These are phyloP conservation scores for Apoda limacodes DNA, from an alignment of 2,888 invertebrate genomes.

Conservation along the genomic window DNA sequence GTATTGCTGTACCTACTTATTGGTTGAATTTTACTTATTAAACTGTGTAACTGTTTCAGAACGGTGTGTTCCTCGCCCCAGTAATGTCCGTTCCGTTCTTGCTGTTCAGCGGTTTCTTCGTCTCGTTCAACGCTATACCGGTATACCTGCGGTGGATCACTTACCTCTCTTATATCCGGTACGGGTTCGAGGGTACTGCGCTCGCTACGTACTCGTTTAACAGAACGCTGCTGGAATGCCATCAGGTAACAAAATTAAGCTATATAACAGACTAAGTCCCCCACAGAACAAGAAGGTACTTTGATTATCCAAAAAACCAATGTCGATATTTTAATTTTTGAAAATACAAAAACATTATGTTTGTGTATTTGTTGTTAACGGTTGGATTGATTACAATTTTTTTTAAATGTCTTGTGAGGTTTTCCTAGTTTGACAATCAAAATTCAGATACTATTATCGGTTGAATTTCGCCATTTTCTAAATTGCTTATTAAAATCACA, in stretches of 20 bases:
- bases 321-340: slow-evolving; percentile 3
- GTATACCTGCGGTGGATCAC: slow-evolving; percentile 96
- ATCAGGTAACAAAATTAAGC: slow-evolving; percentile 57
- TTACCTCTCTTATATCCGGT: slow-evolving; percentile 93
- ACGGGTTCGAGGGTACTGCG: slow-evolving; percentile 95
- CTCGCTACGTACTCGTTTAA: slow-evolving; percentile 91
- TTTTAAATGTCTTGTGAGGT: too few species aligned
- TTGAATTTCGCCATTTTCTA: too few species aligned
- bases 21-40: too few species aligned
- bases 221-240: slow-evolving; percentile 84
- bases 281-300: background rate
- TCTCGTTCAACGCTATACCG: slow-evolving; percentile 96
- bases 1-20: too few species aligned
- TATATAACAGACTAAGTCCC: too few species aligned
- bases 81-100: slow-evolving; percentile 97
- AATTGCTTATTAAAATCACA: too few species aligned
- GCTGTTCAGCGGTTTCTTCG: slow-evolving; percentile 96
- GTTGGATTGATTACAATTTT: too few species aligned
- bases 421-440: too few species aligned
- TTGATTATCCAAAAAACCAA: background rate
- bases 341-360: too few species aligned
- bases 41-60: too few species aligned
- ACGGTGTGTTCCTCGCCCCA: slow-evolving; percentile 95
- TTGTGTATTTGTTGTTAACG: too few species aligned
- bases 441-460: too few species aligned